Base-by-base conservation (phyloP, 2,888 invertebrate genomes). In the Neoaliturus tenellus region DNA sequence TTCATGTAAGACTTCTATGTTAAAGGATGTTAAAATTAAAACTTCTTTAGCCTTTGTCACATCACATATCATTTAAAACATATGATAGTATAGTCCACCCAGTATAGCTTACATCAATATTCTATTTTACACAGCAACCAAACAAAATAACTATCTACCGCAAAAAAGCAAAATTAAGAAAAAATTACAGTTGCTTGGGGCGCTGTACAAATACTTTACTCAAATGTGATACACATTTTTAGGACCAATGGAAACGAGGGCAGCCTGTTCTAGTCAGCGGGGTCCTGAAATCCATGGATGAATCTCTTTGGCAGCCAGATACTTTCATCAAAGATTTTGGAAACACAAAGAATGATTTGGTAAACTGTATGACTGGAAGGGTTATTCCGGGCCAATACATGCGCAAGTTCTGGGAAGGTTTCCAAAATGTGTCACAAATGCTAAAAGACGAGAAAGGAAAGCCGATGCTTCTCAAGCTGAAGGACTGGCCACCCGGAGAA, bases 371-470 rank as follows among this genome's bases (percentile, higher is more conserved):
- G 89, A 97, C 96, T 62, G 97, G 98, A 2, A 95, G 96, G 88
- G 92, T 97, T 41, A 96, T 98, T 48, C 96, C 97, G 35, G 97
- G 97, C 90, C 97, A 97, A 89, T 96, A 96, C 5, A 97, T 98
- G 93, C 93, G 94, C 75, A 96, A 96, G 89, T 98, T 98, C 92
- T 98, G 98, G 98, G 98, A 98, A 89, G 98, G 98, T 8, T 98
- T 98, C 91, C 97, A 98, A 86, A 93, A 95, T 85, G 95, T 96
- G 82, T 93, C 94, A 31, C 96, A 95, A 89, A 91, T 97, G 51
- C 91, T 97, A 35, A 93, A 95, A 44, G 97, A 97, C 90, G 95
- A 95, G 23, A 92, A 94, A 80, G 96, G 96, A 67, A 95, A 96
- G 85, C 96, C 96, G 0, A 97, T 97, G 97, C 92, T 97, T 86